Base-by-base conservation (phyloP, 1,140 invertebrate genomes). In the Saxidomus purpurata region DNA sequence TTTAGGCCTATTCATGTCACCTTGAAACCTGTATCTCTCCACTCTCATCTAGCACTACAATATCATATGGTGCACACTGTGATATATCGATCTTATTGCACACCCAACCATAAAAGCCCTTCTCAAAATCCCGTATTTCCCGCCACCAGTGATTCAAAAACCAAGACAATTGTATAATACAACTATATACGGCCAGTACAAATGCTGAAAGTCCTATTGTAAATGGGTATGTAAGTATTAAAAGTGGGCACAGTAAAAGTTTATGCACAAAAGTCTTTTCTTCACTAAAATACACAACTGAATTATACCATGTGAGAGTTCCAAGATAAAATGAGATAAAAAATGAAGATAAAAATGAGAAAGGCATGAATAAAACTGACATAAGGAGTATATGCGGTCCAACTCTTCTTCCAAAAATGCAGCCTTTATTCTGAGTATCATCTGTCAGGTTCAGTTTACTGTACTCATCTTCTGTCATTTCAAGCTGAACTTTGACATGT, bases 61-160 rank as follows among this genome's bases (percentile, higher is more conserved):
- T 95, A 86, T 96, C 95, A 91, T 97, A 97, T 0, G 97, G 97
- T 83, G 97, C 97, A 93, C 97, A 98, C 92, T 98, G 97, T 80
- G 97, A 97, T 89, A 98, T 95, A 89, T 97, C 96, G 34, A 98
- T 91, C 61, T 96, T 95, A 61, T 97, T 97, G 95, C 97, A 98
- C 47, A 98, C 95, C 97, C 97, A 98, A 38, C 97, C 97, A 93
- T 97, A 98, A 95, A 98, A 98, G 0, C 97, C 97, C 95, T 98
- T 98, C 90, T 98, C 97, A 93, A 97, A 97, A 95, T 98, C 97
- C 84, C 96, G 96, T 13, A 98, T 96, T 95, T 97, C 97, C 90
- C 97, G 97, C 92, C 96, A 96, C 97, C 97, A 98, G 74, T 96
- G 97, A 47, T 96, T 96, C 81, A 97, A 97, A 92, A 96, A 97